These are phyloP conservation scores for Papilio glaucus DNA, from an alignment of 1,140 invertebrate species.

Conservation along the genomic window DNA sequence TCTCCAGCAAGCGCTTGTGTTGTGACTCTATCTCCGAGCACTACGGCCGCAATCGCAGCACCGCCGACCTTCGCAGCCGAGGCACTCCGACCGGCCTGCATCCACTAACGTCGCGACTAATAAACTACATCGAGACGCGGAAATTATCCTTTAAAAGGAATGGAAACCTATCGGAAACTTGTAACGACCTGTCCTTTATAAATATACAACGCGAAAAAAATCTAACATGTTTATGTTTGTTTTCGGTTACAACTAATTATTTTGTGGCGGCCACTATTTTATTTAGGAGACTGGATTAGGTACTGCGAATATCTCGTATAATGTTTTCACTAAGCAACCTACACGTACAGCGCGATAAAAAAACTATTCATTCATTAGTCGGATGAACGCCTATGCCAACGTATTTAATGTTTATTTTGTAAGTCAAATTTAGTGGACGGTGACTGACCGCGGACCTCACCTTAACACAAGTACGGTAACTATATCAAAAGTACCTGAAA, in stretches of 20 bases:
- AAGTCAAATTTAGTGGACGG: slow-evolving; percentile 37
- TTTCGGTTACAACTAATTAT: neutral
- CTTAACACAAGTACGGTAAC: slow-evolving; percentile 37
- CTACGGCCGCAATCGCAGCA: slow-evolving; percentile 74
- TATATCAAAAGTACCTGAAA: slow-evolving; percentile 52
- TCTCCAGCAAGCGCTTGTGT: slow-evolving; percentile 71
- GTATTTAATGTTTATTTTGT: slow-evolving; percentile 47
- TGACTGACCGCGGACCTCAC: slow-evolving; percentile 42
- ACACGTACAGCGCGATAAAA: too few relatives aligned
- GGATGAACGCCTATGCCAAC: slow-evolving; percentile 38
- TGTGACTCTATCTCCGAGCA: slow-evolving; percentile 73
- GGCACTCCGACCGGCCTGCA: slow-evolving; percentile 58
- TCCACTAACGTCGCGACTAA: slow-evolving; percentile 50
- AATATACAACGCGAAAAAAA: slow-evolving; percentile 27
- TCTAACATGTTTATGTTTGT: neutral
- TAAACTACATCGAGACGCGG: slow-evolving; percentile 37
- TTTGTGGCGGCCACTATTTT: slow-evolving; percentile 31
- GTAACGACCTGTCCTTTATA: slow-evolving; percentile 37
- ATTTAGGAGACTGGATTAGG: neutral
- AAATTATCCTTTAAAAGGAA: slow-evolving; percentile 38
- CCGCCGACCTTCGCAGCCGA: slow-evolving; percentile 72
- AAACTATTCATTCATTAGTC: slow-evolving; percentile 43
- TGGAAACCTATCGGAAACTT: slow-evolving; percentile 41
- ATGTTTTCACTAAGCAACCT: too few relatives aligned
- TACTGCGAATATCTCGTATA: slow-evolving; percentile 40